Evolutionary conservation across 2,888 invertebrate genomes (phyloP), one percentile per base, ranked within the genome.

Genomic region (Phlogophora meticulosa): DNA sequence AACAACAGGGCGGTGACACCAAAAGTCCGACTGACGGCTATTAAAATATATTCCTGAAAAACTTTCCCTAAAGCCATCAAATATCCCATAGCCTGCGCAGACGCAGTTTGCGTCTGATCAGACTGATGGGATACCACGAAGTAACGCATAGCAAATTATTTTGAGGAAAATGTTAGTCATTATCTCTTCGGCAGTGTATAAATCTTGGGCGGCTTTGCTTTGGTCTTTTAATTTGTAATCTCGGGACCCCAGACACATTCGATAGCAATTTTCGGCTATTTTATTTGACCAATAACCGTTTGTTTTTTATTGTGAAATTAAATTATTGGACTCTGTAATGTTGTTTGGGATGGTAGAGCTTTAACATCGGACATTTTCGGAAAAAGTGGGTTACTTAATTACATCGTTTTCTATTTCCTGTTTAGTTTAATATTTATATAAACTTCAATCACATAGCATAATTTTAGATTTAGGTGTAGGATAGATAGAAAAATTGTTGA

Each of bases 81-180:
- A 61, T 40, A 57, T 20, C 49, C 34, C 65, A 46, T 53, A n/a
- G 48, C 15, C 15, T 38, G 43, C 22, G 45, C 51, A 24, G 45
- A 38, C 56, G 45, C 36, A 57, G 49, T 20, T 20, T 36, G 42
- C 40, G 40, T 40, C 40, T 1, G 17, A 11, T 20, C 51, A 36
- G n/a, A 24, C n/a, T 64, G 62, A 58, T 46, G 57, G 62, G 48
- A 15, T 80, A 80, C 78, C 78, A 49, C 68, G 83, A 83, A 79
- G 15, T 46, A 42, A 38, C 38, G 49, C 46, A 36, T 53, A 56
- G 17, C 48, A 55, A 55, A 46, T 28, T 59, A 66, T 80, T n/a
- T 82, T 72, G 4, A 65, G 62, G 46, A 79, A 80, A 75, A 70
- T 49, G 17, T 22, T 22, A 68, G 46, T 63, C 51, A 66, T 74